Evolutionary conservation across 2,888 invertebrate species (phyloP).

Genomic region (Cheilosia vernalis): DNA sequence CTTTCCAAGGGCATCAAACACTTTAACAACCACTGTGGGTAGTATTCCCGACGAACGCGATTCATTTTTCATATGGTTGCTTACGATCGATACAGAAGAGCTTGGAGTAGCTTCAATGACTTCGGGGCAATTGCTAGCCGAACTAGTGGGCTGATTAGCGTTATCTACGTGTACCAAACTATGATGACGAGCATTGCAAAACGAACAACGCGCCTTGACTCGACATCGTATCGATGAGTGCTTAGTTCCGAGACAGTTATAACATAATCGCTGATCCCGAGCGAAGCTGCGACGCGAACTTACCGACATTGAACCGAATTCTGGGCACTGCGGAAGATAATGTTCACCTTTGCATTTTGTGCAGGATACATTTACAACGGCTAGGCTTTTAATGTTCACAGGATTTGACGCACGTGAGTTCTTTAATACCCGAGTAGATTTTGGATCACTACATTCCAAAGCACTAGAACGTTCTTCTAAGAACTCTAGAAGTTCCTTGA

Average conservation of each 20-base stretch:
- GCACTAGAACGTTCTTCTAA: conserved; percentile 28
- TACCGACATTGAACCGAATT: conserved; percentile 24
- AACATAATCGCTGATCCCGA: conserved; percentile 27
- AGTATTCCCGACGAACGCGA: conserved; percentile 3
- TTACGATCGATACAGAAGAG: too few relatives aligned
- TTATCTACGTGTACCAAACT: too few relatives aligned
- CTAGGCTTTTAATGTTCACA: conserved; percentile 4
- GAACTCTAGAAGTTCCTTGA: background rate
- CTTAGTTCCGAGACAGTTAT: conserved; percentile 37
- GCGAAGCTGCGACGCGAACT: conserved; percentile 1
- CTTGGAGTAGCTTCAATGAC: too few relatives aligned
- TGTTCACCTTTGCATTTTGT: conserved; percentile 1
- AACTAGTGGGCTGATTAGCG: too few relatives aligned
- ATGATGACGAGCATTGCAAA: too few relatives aligned
- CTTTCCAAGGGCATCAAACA: background rate
- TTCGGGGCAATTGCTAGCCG: too few relatives aligned
- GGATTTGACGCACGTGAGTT: background rate
- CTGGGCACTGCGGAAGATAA: conserved; percentile 17
- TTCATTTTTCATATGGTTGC: background rate
- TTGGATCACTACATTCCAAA: conserved; percentile 24
- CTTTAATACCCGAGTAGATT: background rate
- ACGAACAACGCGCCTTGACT: too few relatives aligned
- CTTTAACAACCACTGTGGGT: background rate
- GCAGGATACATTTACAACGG: conserved; percentile 3
- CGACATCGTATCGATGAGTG: conserved; percentile 23